Conservation (phyloP, 2,113 vertebrate species). For the Oryzias curvinotus region DNA sequence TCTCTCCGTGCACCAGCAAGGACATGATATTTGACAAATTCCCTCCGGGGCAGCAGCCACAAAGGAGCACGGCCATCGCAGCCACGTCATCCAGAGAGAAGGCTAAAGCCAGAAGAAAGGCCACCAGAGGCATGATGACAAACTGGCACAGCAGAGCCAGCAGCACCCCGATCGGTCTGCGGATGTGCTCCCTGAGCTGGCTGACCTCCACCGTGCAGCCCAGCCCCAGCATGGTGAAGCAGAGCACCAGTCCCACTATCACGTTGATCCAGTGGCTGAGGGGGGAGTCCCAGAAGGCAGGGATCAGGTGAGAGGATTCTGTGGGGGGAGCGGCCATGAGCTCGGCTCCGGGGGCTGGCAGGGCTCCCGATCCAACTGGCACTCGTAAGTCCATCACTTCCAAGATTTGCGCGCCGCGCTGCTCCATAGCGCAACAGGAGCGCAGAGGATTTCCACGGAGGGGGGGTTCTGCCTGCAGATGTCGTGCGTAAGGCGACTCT, state of each 20-base stretch:
- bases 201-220: slow-evolving; percentile 92
- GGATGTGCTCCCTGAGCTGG: slow-evolving; percentile 87
- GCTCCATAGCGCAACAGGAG: slow-evolving; percentile 69
- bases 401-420: slow-evolving; percentile 27
- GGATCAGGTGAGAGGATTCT: slow-evolving; percentile 53
- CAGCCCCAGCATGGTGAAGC: slow-evolving; percentile 93
- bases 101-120: slow-evolving; percentile 87
- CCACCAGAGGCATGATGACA: slow-evolving; percentile 90
- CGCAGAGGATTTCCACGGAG: slow-evolving; percentile 17
- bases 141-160: slow-evolving; percentile 93
- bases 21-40: slow-evolving; percentile 96
- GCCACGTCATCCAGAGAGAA: slow-evolving; percentile 92
- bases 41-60: slow-evolving; percentile 95
- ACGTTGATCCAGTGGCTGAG: slow-evolving; percentile 90
- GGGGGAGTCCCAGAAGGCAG: slow-evolving; percentile 85
- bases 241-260: slow-evolving; percentile 88
- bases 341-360: slow-evolving; percentile 26
- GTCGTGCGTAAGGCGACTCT: slow-evolving; percentile 54
- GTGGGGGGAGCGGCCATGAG: slow-evolving; percentile 49
- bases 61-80: slow-evolving; percentile 92
- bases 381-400: slow-evolving; percentile 27
- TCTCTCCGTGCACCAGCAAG: slow-evolving; percentile 92
- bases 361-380: slow-evolving; percentile 29
- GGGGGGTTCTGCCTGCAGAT: slow-evolving; percentile 15
- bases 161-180: slow-evolving; percentile 86